Base-by-base conservation (phyloP, 2,797 vertebrate genomes). In the Anableps anableps region DNA sequence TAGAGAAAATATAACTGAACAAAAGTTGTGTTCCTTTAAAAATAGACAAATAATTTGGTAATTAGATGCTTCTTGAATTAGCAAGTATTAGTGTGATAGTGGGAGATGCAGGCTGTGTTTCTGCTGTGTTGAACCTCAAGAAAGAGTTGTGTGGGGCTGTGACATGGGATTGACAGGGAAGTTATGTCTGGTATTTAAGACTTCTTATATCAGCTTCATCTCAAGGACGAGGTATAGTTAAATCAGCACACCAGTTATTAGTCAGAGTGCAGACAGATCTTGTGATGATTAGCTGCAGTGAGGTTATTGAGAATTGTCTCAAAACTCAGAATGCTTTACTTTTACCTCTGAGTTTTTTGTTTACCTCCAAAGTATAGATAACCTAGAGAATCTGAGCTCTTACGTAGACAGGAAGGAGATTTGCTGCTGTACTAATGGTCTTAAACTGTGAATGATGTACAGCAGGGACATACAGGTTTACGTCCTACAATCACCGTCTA, bases 161-260 rank as follows among this genome's bases (percentile, higher is more conserved):
- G 82, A 74, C 83, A 77, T 86, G 84, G 77, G 82, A 86, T 86
- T 81, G 85, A 90, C 84, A 80, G 76, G 82, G 62, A 85, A 91
- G 85, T 86, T 86, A 89, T 89, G 88, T 83, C 75, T 89, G 84
- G 88, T 90, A 90, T 92, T 93, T 88, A 85, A 82, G 81, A 76
- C 48, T 80, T 88, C 88, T 86, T 86, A 79, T 76, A 36, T 66
- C 47, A 76, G 75, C 76, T 89, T 90, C 89, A 90, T 90, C 88
- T 88, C 70, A 87, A 86, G 83, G 86, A 88, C 85, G 9, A 71
- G 75, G 74, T 75, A 77, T 43, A 53, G 62, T 78, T 83, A 34
- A 80, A 17, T 72, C 48, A 62, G 29, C 43, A 80, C 38, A 81
- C 45, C 80, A 80, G 81, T n/a, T 80, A 80, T 75, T 78, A 74